These are phyloP conservation scores for Spizaetus ornatus DNA, from an alignment of 2,113 vertebrate species.

Conservation along the genomic window DNA sequence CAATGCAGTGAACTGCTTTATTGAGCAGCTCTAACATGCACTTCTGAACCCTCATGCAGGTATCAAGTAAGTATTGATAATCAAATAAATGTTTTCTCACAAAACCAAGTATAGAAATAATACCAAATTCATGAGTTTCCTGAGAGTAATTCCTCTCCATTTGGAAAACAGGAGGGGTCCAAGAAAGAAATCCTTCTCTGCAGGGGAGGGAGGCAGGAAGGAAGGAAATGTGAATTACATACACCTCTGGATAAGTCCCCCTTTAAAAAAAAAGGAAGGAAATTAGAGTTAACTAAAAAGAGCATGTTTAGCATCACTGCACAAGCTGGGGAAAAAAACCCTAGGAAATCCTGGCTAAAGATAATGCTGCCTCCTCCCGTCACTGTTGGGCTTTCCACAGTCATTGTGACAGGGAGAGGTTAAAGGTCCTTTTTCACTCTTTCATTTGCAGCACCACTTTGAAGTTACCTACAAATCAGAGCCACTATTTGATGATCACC, in stretches of 20 bases:
- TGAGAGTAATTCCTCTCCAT: neutral
- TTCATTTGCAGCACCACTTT: neutral
- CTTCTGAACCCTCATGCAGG: neutral
- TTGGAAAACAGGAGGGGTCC: conserved; percentile 12
- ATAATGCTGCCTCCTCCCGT: neutral
- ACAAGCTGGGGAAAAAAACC: neutral
- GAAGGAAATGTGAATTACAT: conserved; percentile 55
- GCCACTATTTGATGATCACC: neutral
- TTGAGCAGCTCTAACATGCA: neutral
- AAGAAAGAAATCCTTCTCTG: conserved; percentile 13
- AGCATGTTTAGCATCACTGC: neutral
- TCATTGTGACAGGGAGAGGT: neutral
- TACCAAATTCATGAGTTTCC: neutral
- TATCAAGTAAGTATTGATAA: neutral
- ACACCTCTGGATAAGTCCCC: conserved; percentile 17
- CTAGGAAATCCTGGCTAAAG: neutral
- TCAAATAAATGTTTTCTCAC: neutral
- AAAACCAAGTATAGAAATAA: neutral
- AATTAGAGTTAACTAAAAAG: conserved; percentile 31
- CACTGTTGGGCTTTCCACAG: neutral
- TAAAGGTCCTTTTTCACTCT: neutral
- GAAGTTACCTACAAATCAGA: neutral
- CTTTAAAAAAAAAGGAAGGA: conserved; percentile 20
- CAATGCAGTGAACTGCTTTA: neutral
- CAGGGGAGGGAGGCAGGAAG: conserved; percentile 16